These are phyloP conservation scores for Ormyrus nitidulus DNA, from an alignment of 2,888 invertebrate genomes.

Conservation along the genomic window DNA sequence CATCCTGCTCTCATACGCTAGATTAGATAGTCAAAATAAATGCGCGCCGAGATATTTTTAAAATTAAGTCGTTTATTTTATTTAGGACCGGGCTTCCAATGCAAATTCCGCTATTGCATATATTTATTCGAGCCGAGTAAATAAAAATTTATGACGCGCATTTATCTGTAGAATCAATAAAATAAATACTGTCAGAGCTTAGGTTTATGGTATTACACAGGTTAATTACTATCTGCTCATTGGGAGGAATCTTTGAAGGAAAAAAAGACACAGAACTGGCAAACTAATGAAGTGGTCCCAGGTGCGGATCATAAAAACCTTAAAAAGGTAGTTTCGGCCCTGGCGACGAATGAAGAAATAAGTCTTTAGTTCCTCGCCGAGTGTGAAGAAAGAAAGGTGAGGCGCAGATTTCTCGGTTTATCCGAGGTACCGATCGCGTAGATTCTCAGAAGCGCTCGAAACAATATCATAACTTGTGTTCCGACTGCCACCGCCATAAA, in stretches of 20 bases:
- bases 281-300: slow-evolving; percentile 70
- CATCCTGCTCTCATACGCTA: background rate
- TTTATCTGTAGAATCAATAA: slow-evolving; percentile 56
- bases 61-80: background rate
- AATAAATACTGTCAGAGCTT: slow-evolving; percentile 52
- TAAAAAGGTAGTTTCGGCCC: slow-evolving; percentile 65
- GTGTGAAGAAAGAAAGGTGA: slow-evolving; percentile 58
- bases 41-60: background rate
- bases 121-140: slow-evolving; percentile 41
- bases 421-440: slow-evolving; percentile 74
- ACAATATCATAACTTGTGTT: slow-evolving; percentile 75
- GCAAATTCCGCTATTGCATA: slow-evolving; percentile 2
- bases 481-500: slow-evolving; percentile 72
- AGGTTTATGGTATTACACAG: slow-evolving; percentile 54
- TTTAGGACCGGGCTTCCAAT: background rate
- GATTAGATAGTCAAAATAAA: slow-evolving; percentile 20
- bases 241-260: slow-evolving; percentile 29
- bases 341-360: slow-evolving; percentile 70
- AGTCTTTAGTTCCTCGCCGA: slow-evolving; percentile 61
- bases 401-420: slow-evolving; percentile 67
- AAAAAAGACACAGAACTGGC: slow-evolving; percentile 42
- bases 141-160: slow-evolving; percentile 55
- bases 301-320: slow-evolving; percentile 61
- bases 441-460: slow-evolving; percentile 73
- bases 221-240: slow-evolving; percentile 53